Percentiles rank a stretch among this genome's conserved stretches.
Evolutionary conservation across 1,140 invertebrate genomes (phyloP).

Genomic region (Orius insidiosus): DNA sequence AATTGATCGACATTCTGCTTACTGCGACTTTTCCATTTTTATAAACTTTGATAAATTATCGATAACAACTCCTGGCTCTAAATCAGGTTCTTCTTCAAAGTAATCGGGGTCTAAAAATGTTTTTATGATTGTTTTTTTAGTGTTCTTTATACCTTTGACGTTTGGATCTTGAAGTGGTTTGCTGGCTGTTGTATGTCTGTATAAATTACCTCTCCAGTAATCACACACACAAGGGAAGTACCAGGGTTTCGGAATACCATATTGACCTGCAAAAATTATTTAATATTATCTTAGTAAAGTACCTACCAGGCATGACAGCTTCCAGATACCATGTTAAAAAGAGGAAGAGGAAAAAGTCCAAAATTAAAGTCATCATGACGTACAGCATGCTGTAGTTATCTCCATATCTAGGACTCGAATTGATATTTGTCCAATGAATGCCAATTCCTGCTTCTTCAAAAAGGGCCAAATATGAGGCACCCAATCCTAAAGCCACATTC

Average conservation of each 20-base stretch:
- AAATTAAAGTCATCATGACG: slow-evolving; percentile 32
- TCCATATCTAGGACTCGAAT: slow-evolving; percentile 21
- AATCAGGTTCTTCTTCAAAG: slow-evolving; percentile 21
- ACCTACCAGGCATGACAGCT: slow-evolving; percentile 42
- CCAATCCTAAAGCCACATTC: slow-evolving; percentile 42
- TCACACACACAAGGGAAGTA: slow-evolving; percentile 30
- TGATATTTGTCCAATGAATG: slow-evolving; percentile 35
- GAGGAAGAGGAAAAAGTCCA: slow-evolving; percentile 30
- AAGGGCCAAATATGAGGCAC: slow-evolving; percentile 35
- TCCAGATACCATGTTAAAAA: slow-evolving; percentile 43
- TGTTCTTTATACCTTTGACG: background rate
- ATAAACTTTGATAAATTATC: slow-evolving; percentile 21
- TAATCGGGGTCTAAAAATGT: background rate
- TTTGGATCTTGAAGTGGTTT: background rate
- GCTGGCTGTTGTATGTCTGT: background rate
- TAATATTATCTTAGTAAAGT: background rate
- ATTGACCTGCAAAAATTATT: slow-evolving; percentile 18
- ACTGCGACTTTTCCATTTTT: slow-evolving; percentile 20
- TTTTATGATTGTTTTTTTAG: background rate
- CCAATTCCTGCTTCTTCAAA: slow-evolving; percentile 39
- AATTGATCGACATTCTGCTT: slow-evolving; percentile 18
- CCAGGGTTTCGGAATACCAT: slow-evolving; percentile 32
- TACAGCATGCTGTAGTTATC: slow-evolving; percentile 28
- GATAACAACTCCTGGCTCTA: slow-evolving; percentile 20
- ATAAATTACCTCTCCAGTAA: slow-evolving; percentile 32